These are phyloP conservation scores for Acronicta alni DNA, from an alignment of 2,888 invertebrate species.

Conservation along the genomic window DNA sequence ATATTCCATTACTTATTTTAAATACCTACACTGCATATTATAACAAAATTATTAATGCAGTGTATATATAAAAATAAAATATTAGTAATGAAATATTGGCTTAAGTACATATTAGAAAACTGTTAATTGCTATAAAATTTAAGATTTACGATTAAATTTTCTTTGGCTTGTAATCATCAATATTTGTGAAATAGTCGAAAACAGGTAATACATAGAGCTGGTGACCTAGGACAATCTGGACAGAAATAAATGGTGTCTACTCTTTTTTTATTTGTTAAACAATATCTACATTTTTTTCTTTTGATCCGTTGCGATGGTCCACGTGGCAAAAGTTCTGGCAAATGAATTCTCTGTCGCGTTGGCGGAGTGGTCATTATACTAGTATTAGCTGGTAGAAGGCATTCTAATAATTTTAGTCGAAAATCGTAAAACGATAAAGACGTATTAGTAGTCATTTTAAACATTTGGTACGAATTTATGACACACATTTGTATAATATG, in stretches of 20 bases:
- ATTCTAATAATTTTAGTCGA: conserved; percentile 3
- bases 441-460: conserved; percentile 4
- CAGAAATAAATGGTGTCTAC: conserved; percentile 20
- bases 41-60: conserved; percentile 1
- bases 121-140: conserved; percentile 7
- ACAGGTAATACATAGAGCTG: conserved; percentile 10
- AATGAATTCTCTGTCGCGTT: conserved; percentile 5
- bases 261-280: conserved; percentile 18
- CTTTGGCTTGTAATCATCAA: conserved; percentile 8
- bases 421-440: conserved; percentile 5
- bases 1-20: conserved; percentile 14
- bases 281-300: conserved; percentile 17
- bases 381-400: conserved; percentile 1
- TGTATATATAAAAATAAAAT: no score
- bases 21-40: conserved; percentile 15
- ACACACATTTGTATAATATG: conserved; percentile 19
- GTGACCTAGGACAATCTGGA: conserved; percentile 17
- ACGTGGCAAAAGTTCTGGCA: no score
- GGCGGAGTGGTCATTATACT: conserved; percentile 2
- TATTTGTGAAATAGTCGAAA: conserved; percentile 18
- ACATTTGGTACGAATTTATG: conserved; percentile 18
- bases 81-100: conserved; percentile 3
- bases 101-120: conserved; percentile 11
- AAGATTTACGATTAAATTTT: conserved; percentile 2
- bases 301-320: conserved; percentile 6